Conservation (phyloP, 2,113 vertebrate species). For the Morone saxatilis region DNA sequence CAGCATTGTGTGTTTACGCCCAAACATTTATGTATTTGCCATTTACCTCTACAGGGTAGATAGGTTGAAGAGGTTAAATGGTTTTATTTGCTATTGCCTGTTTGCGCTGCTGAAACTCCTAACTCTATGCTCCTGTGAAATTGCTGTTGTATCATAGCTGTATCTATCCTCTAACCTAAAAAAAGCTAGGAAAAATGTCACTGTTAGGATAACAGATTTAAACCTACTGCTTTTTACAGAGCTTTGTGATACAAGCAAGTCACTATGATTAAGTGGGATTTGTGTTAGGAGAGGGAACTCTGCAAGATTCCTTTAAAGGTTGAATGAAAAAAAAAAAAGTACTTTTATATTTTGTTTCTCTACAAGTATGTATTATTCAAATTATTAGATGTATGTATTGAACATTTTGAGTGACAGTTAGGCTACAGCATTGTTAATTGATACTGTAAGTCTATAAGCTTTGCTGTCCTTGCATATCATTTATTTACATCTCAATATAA, state of each 20-base stretch:
- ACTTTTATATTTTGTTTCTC: no score
- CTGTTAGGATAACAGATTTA: conserved; percentile 35
- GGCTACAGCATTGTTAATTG: no score
- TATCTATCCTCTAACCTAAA: conserved; percentile 30
- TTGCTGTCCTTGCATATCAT: not conserved
- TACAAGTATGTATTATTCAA: not conserved
- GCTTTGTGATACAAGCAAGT: not conserved
- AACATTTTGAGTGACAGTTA: not conserved
- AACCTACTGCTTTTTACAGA: not conserved
- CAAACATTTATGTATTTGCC: conserved; percentile 60
- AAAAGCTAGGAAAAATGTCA: not conserved
- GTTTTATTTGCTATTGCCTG: conserved; percentile 67
- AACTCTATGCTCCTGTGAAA: conserved; percentile 59
- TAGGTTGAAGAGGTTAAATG: conserved; percentile 70
- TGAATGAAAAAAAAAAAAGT: not conserved
- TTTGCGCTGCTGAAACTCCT: conserved; percentile 52
- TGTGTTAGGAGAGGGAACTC: not conserved
- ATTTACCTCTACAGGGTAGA: conserved; percentile 52
- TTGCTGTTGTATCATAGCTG: conserved; percentile 49
- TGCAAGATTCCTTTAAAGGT: not conserved
- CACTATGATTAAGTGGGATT: not conserved
- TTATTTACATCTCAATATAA: not conserved
- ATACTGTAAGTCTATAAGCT: not conserved
- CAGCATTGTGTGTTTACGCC: not conserved
- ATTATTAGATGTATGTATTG: not conserved